Conservation (phyloP, 2,113 vertebrate species). For the Agapornis roseicollis region DNA sequence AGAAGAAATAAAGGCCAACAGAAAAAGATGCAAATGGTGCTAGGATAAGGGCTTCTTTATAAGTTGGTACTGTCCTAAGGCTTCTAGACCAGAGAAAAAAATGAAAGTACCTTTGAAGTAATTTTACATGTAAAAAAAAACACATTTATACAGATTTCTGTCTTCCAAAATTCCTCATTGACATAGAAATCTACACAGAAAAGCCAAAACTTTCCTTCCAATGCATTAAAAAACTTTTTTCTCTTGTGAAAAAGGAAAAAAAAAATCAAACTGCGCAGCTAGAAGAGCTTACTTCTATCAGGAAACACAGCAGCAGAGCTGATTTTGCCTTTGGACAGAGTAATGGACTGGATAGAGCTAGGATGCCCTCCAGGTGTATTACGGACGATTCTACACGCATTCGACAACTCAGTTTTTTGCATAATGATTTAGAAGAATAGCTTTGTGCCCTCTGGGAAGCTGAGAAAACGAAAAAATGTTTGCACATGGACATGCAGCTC, state of each 20-base stretch:
- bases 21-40: background rate
- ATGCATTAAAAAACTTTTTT: background rate
- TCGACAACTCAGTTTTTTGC: background rate
- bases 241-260: background rate
- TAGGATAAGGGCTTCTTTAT: background rate
- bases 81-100: background rate
- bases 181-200: background rate
- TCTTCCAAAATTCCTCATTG: background rate
- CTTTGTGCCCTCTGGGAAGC: background rate
- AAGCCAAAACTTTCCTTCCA: background rate
- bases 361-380: background rate
- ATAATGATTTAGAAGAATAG: background rate
- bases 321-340: background rate
- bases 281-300: background rate
- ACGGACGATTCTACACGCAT: background rate
- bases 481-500: accelerated
- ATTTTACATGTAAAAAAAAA: background rate
- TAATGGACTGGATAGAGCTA: accelerated
- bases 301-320: background rate
- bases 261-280: background rate
- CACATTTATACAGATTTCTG: background rate
- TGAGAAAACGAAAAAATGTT: background rate
- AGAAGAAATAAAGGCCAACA: background rate
- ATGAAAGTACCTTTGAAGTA: background rate
- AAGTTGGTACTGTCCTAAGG: background rate